Evolutionary conservation across 2,888 invertebrate genomes (phyloP), one percentile per base, ranked within the genome.

Genomic region (Agrotis clavis): DNA sequence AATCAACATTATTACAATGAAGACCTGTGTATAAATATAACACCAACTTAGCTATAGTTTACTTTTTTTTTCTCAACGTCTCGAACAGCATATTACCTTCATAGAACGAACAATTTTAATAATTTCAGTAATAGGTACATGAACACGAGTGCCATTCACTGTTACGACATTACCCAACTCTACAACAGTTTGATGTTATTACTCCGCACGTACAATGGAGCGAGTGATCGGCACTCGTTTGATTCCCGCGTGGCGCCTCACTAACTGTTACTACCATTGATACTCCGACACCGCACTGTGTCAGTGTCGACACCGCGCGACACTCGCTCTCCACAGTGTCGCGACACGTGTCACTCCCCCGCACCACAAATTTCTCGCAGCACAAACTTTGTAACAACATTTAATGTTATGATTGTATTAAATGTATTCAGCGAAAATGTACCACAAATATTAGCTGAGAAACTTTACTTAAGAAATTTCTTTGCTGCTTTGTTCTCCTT

Each of bases 391-490:
- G 85, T 84, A 90, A 90, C 91, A 91, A 92, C 92, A 90, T 90
- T 90, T 88, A 89, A 92, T 92, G 91, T 93, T 92, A 90, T 92
- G 92, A 91, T 92, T 92, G 91, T 91, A 92, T 92, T 92, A 92
- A 92, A 92, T 90, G 89, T 91, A 89, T 92, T 91, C 90, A 86
- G 81, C 87, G 91, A 92, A 92, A 92, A 92, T 90, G 90, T 91
- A 90, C 90, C 90, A 87, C 92, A 92, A 92, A 92, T 92, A 92
- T 92, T 92, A 92, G 91, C 92, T 89, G 86, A 91, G 91, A 90
- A 92, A 92, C 92, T 92, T 92, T 87, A 85, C 90, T 89, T 87
- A 86, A 89, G 89, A 90, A 86, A 85, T 88, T 89, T 86, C 77
- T 81, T 85, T 86, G 81, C 80, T 74, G 69, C 65, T 67, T 73